A percentile compares a stretch with the other conserved stretches of the same genome.
These are phyloP conservation scores for Lampris megalopsis DNA, from an alignment of 2,113 vertebrate species.

Conservation along the genomic window DNA sequence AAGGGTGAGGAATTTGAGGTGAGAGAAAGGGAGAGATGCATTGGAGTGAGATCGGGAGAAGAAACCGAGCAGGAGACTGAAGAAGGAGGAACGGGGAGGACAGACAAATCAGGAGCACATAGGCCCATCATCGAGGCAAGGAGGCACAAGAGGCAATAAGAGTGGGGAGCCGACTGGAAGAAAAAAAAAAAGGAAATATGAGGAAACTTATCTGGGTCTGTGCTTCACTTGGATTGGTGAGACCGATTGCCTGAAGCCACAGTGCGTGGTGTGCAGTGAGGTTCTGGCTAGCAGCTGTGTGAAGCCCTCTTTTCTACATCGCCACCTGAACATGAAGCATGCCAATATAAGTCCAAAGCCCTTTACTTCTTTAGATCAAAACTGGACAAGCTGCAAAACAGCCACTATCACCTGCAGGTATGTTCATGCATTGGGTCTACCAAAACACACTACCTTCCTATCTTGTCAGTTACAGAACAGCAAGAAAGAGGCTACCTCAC, in stretches of 20 bases:
- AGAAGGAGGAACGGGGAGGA: background rate
- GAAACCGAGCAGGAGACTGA: background rate
- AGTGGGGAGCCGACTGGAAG: background rate
- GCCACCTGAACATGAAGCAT: conserved; percentile 19
- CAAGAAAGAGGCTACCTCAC: conserved; percentile 68
- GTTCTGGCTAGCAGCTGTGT: conserved; percentile 11
- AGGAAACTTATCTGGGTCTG: background rate
- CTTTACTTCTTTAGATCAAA: conserved; percentile 27
- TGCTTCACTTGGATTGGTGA: conserved; percentile 7
- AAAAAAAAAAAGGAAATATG: background rate
- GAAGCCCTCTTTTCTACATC: conserved; percentile 19
- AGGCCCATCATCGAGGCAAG: too few relatives aligned
- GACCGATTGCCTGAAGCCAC: background rate
- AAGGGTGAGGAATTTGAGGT: too few relatives aligned
- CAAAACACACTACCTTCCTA: conserved; percentile 67
- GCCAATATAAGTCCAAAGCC: conserved; percentile 18
- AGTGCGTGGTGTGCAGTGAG: background rate
- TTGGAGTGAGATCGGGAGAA: background rate
- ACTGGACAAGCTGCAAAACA: conserved; percentile 41
- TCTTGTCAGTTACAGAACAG: conserved; percentile 65
- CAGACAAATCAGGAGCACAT: too few relatives aligned
- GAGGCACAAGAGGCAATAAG: background rate
- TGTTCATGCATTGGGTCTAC: conserved; percentile 61
- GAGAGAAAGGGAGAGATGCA: background rate
- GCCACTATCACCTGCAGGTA: conserved; percentile 58